A percentile compares a stretch with the other conserved stretches of the same genome.
These are phyloP conservation scores for Leucania comma DNA, from an alignment of 2,888 invertebrate genomes.

Conservation along the genomic window DNA sequence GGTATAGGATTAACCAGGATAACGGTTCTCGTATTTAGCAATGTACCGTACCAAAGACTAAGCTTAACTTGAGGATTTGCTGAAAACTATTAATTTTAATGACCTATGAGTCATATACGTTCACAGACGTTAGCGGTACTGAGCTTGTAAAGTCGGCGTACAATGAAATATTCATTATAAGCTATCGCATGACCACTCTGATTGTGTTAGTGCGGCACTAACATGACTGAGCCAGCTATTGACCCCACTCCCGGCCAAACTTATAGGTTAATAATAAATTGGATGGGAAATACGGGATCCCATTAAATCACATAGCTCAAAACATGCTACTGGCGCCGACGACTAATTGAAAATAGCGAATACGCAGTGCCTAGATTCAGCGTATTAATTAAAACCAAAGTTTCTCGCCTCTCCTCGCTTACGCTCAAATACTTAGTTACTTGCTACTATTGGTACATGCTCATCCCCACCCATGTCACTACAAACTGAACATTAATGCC, in stretches of 20 bases:
- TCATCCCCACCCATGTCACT: constrained; percentile 73
- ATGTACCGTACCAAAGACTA: constrained; percentile 24
- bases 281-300: constrained; percentile 80
- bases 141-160: constrained; percentile 51
- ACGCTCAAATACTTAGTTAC: constrained; percentile 82
- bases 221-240: constrained; percentile 69
- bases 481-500: constrained; percentile 83
- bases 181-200: constrained; percentile 60
- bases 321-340: constrained; percentile 86
- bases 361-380: constrained; percentile 82
- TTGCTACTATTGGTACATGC: constrained; percentile 76
- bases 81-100: constrained; percentile 64
- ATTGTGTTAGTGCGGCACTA: constrained; percentile 62
- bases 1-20: constrained; percentile 41
- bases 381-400: constrained; percentile 89
- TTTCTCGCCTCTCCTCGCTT: constrained; percentile 85
- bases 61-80: constrained; percentile 41
- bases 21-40: constrained; percentile 53
- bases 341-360: constrained; percentile 88
- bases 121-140: constrained; percentile 53
- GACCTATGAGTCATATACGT: constrained; percentile 53
- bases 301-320: constrained; percentile 85
- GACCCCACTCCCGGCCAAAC: constrained; percentile 69
- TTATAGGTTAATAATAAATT: constrained; percentile 78
- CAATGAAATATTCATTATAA: constrained; percentile 64